Percentiles rank a stretch among this genome's conserved stretches.
Conservation (phyloP, 2,797 vertebrate species). For the Paratrypauchen microcephalus region DNA sequence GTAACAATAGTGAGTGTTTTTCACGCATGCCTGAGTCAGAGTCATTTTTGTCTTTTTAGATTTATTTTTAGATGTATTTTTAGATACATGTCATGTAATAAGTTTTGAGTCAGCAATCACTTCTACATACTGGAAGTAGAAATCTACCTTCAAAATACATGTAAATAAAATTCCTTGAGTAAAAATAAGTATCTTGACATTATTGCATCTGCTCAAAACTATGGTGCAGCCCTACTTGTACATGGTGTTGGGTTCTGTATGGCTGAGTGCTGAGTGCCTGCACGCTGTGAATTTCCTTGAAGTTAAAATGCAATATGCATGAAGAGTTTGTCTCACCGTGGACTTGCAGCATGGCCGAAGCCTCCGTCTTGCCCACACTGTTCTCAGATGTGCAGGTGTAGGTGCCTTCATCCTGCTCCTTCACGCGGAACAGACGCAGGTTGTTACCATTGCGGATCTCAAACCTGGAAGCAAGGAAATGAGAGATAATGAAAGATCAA, state of each 20-base stretch:
- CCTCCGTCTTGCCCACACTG: slow-evolving; percentile 90
- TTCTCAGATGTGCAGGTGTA: slow-evolving; percentile 96
- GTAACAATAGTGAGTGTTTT: slow-evolving; percentile 27
- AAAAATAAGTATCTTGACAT: not conserved
- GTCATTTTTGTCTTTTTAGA: not conserved
- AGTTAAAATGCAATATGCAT: slow-evolving; percentile 43
- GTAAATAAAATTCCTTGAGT: not conserved
- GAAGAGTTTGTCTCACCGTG: slow-evolving; percentile 80
- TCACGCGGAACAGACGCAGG: slow-evolving; percentile 82
- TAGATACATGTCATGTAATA: not conserved
- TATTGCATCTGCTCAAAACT: not conserved
- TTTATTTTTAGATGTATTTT: not conserved
- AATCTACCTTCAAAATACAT: not conserved
- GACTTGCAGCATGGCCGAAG: slow-evolving; percentile 88
- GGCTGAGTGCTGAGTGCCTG: not conserved
- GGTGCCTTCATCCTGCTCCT: slow-evolving; percentile 88
- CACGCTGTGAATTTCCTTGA: slow-evolving; percentile 6
- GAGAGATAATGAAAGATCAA: slow-evolving; percentile 34
- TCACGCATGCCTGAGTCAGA: slow-evolving; percentile 27
- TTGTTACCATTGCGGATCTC: slow-evolving; percentile 90
- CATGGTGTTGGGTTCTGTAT: not conserved
- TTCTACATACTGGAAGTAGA: not conserved
- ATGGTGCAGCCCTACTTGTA: not conserved
- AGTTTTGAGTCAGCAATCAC: not conserved
- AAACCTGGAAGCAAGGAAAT: slow-evolving; percentile 76